Evolutionary conservation across 2,888 invertebrate species (phyloP).

Genomic region (Lycia hirtaria): DNA sequence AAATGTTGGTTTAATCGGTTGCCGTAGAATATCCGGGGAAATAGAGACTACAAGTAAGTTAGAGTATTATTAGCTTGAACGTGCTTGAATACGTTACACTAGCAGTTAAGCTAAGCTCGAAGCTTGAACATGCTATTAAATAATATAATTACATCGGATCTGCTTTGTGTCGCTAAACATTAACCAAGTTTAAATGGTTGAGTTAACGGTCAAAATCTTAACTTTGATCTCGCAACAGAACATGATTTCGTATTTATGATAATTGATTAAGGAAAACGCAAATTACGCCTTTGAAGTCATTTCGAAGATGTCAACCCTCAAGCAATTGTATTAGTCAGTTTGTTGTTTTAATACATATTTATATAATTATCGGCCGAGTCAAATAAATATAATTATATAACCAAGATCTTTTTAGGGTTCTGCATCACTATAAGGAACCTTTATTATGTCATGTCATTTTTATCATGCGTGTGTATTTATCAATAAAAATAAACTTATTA

Average conservation of each 20-base stretch:
- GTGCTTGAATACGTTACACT: slow-evolving; percentile 26
- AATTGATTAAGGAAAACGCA: no score
- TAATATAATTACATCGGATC: slow-evolving; percentile 13
- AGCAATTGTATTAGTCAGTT: no score
- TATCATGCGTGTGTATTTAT: no score
- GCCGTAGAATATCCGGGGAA: neutral
- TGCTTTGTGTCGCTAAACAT: neutral
- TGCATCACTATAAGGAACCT: no score
- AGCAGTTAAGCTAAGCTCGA: slow-evolving; percentile 41
- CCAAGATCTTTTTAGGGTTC: no score
- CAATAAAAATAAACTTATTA: no score
- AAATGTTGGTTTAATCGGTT: neutral
- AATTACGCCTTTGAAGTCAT: no score
- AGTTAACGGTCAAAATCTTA: neutral
- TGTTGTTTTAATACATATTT: no score
- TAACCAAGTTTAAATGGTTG: neutral
- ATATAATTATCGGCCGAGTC: no score
- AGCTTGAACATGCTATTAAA: slow-evolving; percentile 45
- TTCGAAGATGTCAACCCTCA: no score
- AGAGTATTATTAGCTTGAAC: slow-evolving; percentile 12
- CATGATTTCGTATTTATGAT: neutral
- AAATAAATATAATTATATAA: no score
- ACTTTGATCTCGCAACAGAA: neutral
- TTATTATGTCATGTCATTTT: no score
- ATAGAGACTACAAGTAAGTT: neutral